A percentile compares a stretch with the other conserved stretches of the same genome.
These are phyloP conservation scores for Chrysina gloriosa DNA, from an alignment of 2,888 invertebrate species.

Conservation along the genomic window DNA sequence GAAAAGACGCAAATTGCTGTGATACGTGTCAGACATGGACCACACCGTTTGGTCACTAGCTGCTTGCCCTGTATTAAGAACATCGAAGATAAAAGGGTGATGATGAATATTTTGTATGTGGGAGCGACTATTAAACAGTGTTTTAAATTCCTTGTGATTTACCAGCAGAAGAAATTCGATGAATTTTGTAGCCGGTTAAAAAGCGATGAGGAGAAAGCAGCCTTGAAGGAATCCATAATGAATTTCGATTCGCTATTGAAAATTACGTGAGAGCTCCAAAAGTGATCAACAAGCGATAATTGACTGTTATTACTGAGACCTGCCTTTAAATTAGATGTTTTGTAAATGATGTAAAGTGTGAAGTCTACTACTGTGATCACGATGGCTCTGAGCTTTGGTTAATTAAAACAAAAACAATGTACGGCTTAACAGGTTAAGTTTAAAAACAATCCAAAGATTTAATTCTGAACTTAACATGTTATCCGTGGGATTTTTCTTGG, in stretches of 20 bases:
- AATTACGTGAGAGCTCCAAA: constrained; percentile 24
- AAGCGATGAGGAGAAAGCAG: constrained; percentile 72
- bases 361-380: too few species aligned
- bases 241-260: constrained; percentile 49
- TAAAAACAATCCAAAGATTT: too few species aligned
- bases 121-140: constrained; percentile 86
- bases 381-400: too few species aligned
- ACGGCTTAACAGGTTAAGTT: too few species aligned
- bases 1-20: constrained; percentile 80
- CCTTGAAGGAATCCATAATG: constrained; percentile 65
- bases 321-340: too few species aligned
- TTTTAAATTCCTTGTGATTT: constrained; percentile 77
- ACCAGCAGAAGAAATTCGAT: constrained; percentile 76
- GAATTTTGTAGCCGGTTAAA: constrained; percentile 71
- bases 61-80: constrained; percentile 76
- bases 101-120: constrained; percentile 75
- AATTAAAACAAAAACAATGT: too few species aligned
- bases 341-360: too few species aligned
- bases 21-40: constrained; percentile 78
- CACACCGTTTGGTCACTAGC: constrained; percentile 78
- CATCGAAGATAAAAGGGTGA: constrained; percentile 72
- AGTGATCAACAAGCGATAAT: background rate
- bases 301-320: too few species aligned
- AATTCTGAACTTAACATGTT: too few species aligned
- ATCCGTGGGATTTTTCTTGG: too few species aligned